phyloP scores from a whole-genome alignment of 2,888 invertebrate genomes.

The Pammene aurita region DNA sequence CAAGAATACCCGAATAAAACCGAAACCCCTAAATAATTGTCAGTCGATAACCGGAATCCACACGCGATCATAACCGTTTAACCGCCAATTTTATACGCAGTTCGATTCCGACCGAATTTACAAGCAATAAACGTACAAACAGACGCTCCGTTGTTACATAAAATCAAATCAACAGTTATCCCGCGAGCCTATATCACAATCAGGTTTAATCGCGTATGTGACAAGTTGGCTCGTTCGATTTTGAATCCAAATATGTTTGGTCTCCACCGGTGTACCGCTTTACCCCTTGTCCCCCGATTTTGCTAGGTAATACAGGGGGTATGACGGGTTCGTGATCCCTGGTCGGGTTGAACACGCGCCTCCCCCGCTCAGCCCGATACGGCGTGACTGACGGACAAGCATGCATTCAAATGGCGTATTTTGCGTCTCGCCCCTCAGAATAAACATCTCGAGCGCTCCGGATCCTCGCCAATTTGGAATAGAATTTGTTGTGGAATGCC shows the following conservation, averaged over 20 bases:
- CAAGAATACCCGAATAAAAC: conserved; percentile 54
- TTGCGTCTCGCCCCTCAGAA: conserved; percentile 75
- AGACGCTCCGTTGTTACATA: conserved; percentile 82
- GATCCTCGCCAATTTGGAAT: conserved; percentile 78
- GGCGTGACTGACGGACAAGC: conserved; percentile 88
- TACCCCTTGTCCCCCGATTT: conserved; percentile 40
- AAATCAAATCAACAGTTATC: conserved; percentile 84
- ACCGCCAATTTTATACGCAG: conserved; percentile 76
- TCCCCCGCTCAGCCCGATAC: conserved; percentile 82
- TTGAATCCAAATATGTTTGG: conserved; percentile 48
- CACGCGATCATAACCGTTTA: conserved; percentile 76
- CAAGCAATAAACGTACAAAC: conserved; percentile 80
- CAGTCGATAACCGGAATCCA: conserved; percentile 64
- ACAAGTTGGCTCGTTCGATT: conserved; percentile 75
- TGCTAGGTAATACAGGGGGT: conserved; percentile 48
- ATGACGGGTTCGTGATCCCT: conserved; percentile 50
- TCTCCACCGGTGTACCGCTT: conserved; percentile 31
- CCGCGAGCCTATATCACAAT: conserved; percentile 82
- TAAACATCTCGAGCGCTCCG: conserved; percentile 71
- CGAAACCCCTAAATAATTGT: conserved; percentile 58
- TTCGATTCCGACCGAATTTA: conserved; percentile 77
- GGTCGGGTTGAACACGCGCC: conserved; percentile 66
- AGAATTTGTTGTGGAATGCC: conserved; percentile 81
- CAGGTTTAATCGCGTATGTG: conserved; percentile 82
- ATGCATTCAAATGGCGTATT: conserved; percentile 90